These are phyloP conservation scores for Agrenia bidenticulata DNA, from an alignment of 2,888 invertebrate genomes.

Conservation along the genomic window DNA sequence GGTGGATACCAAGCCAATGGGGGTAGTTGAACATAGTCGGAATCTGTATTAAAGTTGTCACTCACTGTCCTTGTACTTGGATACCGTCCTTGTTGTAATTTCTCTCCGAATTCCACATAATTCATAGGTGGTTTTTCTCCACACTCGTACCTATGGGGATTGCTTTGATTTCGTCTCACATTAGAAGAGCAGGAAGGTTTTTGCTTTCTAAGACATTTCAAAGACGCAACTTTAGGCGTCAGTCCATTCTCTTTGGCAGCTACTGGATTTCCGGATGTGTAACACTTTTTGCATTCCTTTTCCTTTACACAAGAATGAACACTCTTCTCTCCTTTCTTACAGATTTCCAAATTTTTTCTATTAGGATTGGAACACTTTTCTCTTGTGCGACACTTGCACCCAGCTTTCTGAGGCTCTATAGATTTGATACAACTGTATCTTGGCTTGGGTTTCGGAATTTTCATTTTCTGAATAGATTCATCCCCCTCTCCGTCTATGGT, in stretches of 20 bases:
- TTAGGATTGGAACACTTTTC: constrained; percentile 38
- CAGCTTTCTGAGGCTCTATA: constrained; percentile 36
- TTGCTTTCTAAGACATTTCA: constrained; percentile 46
- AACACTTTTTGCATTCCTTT: constrained; percentile 42
- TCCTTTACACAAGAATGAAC: constrained; percentile 18
- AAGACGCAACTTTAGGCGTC: constrained; percentile 51
- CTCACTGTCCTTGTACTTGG: constrained; percentile 64
- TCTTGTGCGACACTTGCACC: constrained; percentile 43
- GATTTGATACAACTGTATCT: constrained; percentile 40
- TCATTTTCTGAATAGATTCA: constrained; percentile 15
- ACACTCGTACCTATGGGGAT: constrained; percentile 18
- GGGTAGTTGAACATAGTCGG: constrained; percentile 81
- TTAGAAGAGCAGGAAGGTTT: constrained; percentile 39
- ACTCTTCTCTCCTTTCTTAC: constrained; percentile 11
- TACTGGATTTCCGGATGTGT: constrained; percentile 27
- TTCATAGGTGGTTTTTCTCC: constrained; percentile 32
- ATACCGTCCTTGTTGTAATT: constrained; percentile 49
- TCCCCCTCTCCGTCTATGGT: constrained; percentile 37
- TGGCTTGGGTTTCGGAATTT: constrained; percentile 37
- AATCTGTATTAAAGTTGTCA: constrained; percentile 81
- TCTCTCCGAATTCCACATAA: constrained; percentile 51
- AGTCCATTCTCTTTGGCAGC: constrained; percentile 45
- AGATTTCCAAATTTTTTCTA: constrained; percentile 13
- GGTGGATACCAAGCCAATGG: constrained; percentile 47
- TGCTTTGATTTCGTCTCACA: constrained; percentile 8